Conservation (phyloP, 2,888 invertebrate genomes). For the Diaphora mendica region DNA sequence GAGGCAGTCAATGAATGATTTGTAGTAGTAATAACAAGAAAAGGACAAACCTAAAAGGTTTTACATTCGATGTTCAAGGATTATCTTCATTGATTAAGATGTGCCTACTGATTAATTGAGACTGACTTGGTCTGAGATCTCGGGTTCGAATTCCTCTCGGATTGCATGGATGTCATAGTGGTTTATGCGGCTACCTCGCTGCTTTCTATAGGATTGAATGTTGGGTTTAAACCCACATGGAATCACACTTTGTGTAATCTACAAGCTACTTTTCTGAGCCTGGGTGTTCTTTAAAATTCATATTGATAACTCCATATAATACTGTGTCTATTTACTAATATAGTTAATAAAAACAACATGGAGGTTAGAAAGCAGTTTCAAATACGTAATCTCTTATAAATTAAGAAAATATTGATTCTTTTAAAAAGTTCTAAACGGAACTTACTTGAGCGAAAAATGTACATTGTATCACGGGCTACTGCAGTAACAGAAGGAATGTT, state of each 20-base stretch:
- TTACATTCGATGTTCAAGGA: not conserved
- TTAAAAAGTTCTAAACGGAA: slow-evolving; percentile 20
- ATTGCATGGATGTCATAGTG: too few relatives aligned
- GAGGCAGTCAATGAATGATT: too few relatives aligned
- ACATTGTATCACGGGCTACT: slow-evolving; percentile 34
- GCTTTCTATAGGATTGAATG: too few relatives aligned
- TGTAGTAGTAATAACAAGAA: not conserved
- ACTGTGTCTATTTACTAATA: not conserved
- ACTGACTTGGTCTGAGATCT: too few relatives aligned
- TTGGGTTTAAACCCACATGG: too few relatives aligned
- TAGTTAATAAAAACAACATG: not conserved
- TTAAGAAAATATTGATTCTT: slow-evolving; percentile 31
- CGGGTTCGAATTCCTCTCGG: too few relatives aligned
- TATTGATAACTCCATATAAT: not conserved
- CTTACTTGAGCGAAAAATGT: slow-evolving; percentile 14
- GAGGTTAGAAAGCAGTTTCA: not conserved
- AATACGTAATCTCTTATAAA: not conserved
- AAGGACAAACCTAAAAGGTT: not conserved
- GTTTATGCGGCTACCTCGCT: too few relatives aligned
- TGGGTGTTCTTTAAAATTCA: too few relatives aligned
- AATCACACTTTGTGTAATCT: too few relatives aligned
- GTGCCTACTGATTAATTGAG: too few relatives aligned
- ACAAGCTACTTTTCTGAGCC: too few relatives aligned
- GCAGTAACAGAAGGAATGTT: slow-evolving; percentile 62
- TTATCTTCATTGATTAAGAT: too few relatives aligned